These are phyloP conservation scores for Druon quercuslanigerum DNA, from an alignment of 1,140 invertebrate genomes.

Conservation along the genomic window DNA sequence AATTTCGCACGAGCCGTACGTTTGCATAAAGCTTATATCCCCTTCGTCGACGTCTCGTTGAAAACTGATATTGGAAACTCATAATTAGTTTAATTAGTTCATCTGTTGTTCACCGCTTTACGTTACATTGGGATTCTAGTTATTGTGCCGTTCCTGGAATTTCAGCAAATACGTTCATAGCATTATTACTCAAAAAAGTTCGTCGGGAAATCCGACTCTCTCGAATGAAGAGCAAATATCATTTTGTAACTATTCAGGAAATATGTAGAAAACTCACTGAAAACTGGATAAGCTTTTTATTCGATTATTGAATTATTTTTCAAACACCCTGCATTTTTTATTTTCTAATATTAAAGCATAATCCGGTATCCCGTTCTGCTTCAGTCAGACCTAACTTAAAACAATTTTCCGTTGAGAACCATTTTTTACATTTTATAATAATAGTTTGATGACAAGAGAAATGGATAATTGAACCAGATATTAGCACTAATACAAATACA, in stretches of 20 bases:
- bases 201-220: neutral
- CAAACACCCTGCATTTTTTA: no score
- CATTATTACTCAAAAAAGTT: neutral
- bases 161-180: neutral
- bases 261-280: conserved; percentile 32
- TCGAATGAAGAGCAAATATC: no score
- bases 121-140: conserved; percentile 25
- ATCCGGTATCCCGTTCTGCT: no score
- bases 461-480: no score
- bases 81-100: conserved; percentile 62
- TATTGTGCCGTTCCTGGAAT: neutral
- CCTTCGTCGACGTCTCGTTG: conserved; percentile 33
- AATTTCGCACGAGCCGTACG: conserved; percentile 43
- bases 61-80: conserved; percentile 60
- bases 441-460: no score
- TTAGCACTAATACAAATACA: no score
- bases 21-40: conserved; percentile 48
- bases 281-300: no score
- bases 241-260: neutral
- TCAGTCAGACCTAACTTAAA: no score
- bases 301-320: no score
- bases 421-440: no score
- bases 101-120: conserved; percentile 43
- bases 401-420: no score
- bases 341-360: no score